Conservation (phyloP, 2,888 invertebrate species). For the Cosmia pyralina region DNA sequence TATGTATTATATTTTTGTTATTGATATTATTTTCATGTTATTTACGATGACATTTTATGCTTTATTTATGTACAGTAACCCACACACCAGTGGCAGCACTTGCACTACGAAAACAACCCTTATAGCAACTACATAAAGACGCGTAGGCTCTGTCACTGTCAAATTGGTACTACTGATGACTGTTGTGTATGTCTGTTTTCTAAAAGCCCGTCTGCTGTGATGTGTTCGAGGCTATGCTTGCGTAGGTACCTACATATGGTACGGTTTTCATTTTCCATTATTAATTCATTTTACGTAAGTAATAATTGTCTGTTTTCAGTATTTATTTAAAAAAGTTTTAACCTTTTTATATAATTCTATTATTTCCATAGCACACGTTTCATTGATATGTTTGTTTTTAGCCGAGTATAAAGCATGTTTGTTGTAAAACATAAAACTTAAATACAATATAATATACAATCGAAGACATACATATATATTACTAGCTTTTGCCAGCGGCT, state of each 20-base stretch:
- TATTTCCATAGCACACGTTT: too few species aligned
- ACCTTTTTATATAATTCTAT: too few species aligned
- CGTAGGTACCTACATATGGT: not conserved
- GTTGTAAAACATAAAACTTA: too few species aligned
- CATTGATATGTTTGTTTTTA: constrained; percentile 5
- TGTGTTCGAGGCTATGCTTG: not conserved
- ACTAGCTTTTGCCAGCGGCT: too few species aligned
- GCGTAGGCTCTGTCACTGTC: not conserved
- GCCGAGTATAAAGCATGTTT: not conserved
- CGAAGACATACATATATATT: too few species aligned
- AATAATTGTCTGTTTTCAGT: too few species aligned
- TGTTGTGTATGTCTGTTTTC: not conserved
- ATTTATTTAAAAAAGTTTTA: too few species aligned
- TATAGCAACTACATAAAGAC: not conserved
- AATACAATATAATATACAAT: too few species aligned
- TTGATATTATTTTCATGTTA: constrained; percentile 13
- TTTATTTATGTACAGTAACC: not conserved
- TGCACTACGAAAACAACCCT: not conserved
- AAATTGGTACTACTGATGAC: not conserved
- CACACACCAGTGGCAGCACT: too few species aligned
- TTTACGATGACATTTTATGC: not conserved
- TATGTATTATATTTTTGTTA: constrained; percentile 44
- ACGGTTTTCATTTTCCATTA: not conserved
- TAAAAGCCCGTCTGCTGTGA: not conserved
- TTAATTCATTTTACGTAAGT: not conserved